Conservation (phyloP, 2,888 invertebrate species). For the Synanthedon tipuliformis region DNA sequence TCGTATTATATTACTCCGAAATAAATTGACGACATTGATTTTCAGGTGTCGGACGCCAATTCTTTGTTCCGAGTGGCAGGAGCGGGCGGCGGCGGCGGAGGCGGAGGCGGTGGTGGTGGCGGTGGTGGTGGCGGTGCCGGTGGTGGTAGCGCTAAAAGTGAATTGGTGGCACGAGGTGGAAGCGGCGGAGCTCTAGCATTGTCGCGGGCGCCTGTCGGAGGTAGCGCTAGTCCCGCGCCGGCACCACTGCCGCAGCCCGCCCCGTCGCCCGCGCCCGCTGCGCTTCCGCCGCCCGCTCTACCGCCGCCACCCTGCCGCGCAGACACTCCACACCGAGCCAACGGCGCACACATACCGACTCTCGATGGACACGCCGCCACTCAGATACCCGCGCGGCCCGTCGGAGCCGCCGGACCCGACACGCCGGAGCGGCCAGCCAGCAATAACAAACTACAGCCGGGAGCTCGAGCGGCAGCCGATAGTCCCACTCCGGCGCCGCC, state of each 20-base stretch:
- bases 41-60: conserved; percentile 57
- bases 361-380: conserved; percentile 55
- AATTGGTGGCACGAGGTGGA: conserved; percentile 74
- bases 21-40: conserved; percentile 5
- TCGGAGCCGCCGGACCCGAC: conserved; percentile 53
- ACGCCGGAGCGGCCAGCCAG: conserved; percentile 57
- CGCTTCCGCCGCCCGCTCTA: conserved; percentile 73
- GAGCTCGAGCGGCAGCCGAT: conserved; percentile 58
- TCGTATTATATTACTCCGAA: not conserved
- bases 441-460: conserved; percentile 56
- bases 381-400: conserved; percentile 53
- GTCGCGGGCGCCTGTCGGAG: conserved; percentile 72
- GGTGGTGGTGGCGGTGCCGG: conserved; percentile 78
- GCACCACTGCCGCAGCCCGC: conserved; percentile 76
- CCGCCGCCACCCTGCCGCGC: conserved; percentile 74
- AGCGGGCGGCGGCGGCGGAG: conserved; percentile 75
- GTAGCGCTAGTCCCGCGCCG: conserved; percentile 73
- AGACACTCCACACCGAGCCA: conserved; percentile 51
- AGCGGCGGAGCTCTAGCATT: conserved; percentile 73
- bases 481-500: conserved; percentile 60
- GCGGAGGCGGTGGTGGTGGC: conserved; percentile 75
- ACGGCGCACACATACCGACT: conserved; percentile 56
- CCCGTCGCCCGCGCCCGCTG: conserved; percentile 78
- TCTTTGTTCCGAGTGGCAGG: conserved; percentile 67
- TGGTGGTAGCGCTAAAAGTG: conserved; percentile 74